phyloP scores from a whole-genome alignment of 2,797 vertebrate species.

The Lacerta agilis region DNA sequence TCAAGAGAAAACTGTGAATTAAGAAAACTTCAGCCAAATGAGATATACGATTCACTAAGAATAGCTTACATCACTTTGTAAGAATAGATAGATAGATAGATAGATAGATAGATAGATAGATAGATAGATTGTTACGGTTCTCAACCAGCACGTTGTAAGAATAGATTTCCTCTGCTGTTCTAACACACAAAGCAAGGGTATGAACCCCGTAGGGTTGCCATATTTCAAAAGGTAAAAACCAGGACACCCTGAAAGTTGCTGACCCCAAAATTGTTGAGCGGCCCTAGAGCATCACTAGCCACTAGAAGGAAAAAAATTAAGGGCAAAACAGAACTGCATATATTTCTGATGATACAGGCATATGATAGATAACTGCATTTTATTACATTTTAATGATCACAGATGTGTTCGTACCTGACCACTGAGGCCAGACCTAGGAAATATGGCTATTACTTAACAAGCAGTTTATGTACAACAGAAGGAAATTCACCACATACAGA shows the following conservation, averaged over 20 bases:
- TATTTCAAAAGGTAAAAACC: too few species aligned
- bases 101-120: too few species aligned
- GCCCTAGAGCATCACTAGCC: neutral
- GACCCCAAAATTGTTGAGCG: too few species aligned
- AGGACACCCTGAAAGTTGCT: too few species aligned
- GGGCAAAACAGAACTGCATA: slow-evolving; percentile 29
- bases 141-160: too few species aligned
- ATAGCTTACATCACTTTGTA: neutral
- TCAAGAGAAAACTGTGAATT: neutral
- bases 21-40: neutral
- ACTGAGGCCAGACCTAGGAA: neutral
- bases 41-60: neutral
- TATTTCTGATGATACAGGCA: slow-evolving; percentile 26
- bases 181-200: neutral
- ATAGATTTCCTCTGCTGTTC: neutral
- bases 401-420: neutral
- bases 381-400: slow-evolving; percentile 31
- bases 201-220: neutral
- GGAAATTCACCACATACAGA: slow-evolving; percentile 8
- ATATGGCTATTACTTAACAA: slow-evolving; percentile 1
- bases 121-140: too few species aligned
- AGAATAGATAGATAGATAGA: neutral
- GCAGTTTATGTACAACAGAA: neutral
- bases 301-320: slow-evolving; percentile 15
- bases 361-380: slow-evolving; percentile 14